Evolutionary conservation across 2,888 invertebrate species (phyloP), one percentile per base, ranked within the genome.

Genomic region (Reticulitermes lucifugus): DNA sequence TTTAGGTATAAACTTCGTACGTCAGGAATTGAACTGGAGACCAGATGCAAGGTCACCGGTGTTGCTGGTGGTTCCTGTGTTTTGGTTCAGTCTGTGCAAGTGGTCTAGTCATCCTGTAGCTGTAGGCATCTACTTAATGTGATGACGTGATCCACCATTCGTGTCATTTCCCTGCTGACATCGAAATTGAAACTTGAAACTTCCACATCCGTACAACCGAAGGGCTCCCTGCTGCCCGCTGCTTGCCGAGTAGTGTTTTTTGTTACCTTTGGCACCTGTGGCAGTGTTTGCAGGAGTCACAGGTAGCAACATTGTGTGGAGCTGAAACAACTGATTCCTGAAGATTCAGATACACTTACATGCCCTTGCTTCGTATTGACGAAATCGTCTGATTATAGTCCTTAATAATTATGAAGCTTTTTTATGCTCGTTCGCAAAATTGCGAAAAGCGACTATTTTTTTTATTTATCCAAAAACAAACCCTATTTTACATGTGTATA

Each of bases 131-230:
- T 65, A 25, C 65, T 65, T 65, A 65, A 65, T 65, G 25, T 65
- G n/a, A 65, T 65, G 65, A n/a, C 65, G 65, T n/a, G 65, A n/a
- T 65, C 4, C n/a, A n/a, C n/a, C 25, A 6, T 65, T 25, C 73
- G 41, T 41, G 73, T 41, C 73, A 73, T 41, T 73, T 73, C 35
- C 41, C 73, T 73, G 73, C 73, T 73, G 73, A 73, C 73, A 73
- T 73, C 5, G 73, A 73, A 73, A 73, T 41, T 73, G 73, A 73
- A 73, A 73, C 73, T 41, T 41, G 73, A 73, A 29, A 73, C 73
- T 41, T 73, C 65, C 73, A 73, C 73, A 73, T 73, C 73, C 73
- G 41, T 41, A 35, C 25, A 60, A 60, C 60, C 0, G 60, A 6
- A n/a, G 22, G n/a, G n/a, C 25, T n/a, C 25, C 6, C 25, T 65